These are phyloP conservation scores for Maniola hyperantus DNA, from an alignment of 2,888 invertebrate genomes.

Conservation along the genomic window DNA sequence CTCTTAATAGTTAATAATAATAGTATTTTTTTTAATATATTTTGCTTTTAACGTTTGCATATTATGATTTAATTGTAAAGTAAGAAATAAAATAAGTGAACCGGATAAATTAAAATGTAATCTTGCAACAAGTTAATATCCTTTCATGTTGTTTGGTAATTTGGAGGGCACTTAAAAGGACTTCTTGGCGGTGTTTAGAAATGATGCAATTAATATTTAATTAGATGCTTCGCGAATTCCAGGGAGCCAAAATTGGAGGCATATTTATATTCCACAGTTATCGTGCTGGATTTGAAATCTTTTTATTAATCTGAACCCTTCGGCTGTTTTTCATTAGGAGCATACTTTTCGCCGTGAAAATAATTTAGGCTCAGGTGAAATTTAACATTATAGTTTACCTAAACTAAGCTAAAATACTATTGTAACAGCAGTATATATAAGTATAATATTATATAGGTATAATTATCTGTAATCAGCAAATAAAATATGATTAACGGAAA, in stretches of 20 bases:
- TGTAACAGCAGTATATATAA: too few relatives aligned
- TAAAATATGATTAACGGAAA: too few relatives aligned
- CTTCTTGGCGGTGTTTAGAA: conserved; percentile 47
- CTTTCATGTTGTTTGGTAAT: conserved; percentile 31
- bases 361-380: too few relatives aligned
- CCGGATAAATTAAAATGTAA: conserved; percentile 35
- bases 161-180: conserved; percentile 37
- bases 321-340: background rate
- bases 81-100: conserved; percentile 12
- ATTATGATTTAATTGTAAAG: background rate
- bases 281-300: background rate
- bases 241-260: conserved; percentile 40
- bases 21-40: too few relatives aligned
- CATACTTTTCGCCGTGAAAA: too few relatives aligned
- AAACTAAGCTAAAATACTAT: too few relatives aligned
- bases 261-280: conserved; percentile 2
- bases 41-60: too few relatives aligned
- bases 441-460: too few relatives aligned
- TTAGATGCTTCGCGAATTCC: conserved; percentile 67
- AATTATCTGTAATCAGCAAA: too few relatives aligned
- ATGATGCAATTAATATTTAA: conserved; percentile 66
- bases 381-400: too few relatives aligned
- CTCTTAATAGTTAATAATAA: too few relatives aligned
- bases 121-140: conserved; percentile 24
- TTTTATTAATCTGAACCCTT: background rate